Evolutionary conservation across 2,888 invertebrate species (phyloP).

Genomic region (Onthophagus sagittarius): DNA sequence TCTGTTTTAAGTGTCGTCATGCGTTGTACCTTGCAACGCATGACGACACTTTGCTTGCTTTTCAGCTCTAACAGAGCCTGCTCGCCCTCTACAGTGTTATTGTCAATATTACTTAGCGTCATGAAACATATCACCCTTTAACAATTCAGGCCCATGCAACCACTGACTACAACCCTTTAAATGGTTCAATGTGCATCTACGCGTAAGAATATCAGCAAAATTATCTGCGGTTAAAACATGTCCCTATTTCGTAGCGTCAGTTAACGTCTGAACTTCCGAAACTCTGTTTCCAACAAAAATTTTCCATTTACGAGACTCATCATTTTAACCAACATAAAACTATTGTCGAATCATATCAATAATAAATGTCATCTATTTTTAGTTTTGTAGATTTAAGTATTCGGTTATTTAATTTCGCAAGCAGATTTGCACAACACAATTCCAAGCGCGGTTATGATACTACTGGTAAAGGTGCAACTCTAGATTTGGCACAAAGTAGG

Average conservation of each 20-base stretch:
- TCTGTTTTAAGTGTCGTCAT: no score
- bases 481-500: conserved; percentile 27
- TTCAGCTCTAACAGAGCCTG: no score
- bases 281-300: conserved; percentile 34
- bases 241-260: conserved; percentile 29
- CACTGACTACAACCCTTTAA: conserved; percentile 18
- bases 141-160: conserved; percentile 22
- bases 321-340: conserved; percentile 6
- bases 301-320: conserved; percentile 12
- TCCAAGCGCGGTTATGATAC: conserved; percentile 19
- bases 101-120: no score
- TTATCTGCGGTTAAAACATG: conserved; percentile 33
- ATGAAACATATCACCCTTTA: no score
- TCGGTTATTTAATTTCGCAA: background rate
- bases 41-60: no score
- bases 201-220: conserved; percentile 35
- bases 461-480: conserved; percentile 28
- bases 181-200: conserved; percentile 27
- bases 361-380: background rate
- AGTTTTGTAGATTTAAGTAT: background rate
- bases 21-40: no score
- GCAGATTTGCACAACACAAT: conserved; percentile 18
- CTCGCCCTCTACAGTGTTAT: no score
- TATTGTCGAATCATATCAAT: conserved; percentile 3
- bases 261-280: conserved; percentile 30